phyloP scores from a whole-genome alignment of 2,888 invertebrate genomes.

The Agrilus cyanescens region DNA sequence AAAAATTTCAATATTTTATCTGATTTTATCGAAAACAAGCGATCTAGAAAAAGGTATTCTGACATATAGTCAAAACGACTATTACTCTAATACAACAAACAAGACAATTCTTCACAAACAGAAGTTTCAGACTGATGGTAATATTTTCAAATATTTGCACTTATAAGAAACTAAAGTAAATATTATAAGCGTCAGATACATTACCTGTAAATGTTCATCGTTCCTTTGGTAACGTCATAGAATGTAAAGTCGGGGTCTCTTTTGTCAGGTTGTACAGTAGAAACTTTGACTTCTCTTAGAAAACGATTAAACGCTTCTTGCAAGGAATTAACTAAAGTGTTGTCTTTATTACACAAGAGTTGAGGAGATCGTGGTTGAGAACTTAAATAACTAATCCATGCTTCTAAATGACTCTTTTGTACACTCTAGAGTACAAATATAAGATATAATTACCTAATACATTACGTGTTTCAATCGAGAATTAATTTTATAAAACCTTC shows the following conservation, averaged over 20 bases:
- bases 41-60: too few relatives aligned
- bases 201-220: constrained; percentile 80
- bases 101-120: too few relatives aligned
- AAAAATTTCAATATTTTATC: constrained; percentile 17
- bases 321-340: constrained; percentile 54
- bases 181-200: constrained; percentile 11
- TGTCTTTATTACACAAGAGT: constrained; percentile 52
- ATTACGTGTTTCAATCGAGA: too few relatives aligned
- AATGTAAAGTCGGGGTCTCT: constrained; percentile 89
- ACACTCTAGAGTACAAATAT: constrained; percentile 48
- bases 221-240: constrained; percentile 70
- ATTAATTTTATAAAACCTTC: constrained; percentile 1
- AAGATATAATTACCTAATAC: too few relatives aligned
- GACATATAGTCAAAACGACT: too few relatives aligned
- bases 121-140: too few relatives aligned
- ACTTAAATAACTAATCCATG: constrained; percentile 65
- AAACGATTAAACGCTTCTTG: constrained; percentile 64
- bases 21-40: too few relatives aligned
- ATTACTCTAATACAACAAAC: too few relatives aligned
- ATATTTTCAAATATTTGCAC: too few relatives aligned
- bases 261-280: constrained; percentile 60
- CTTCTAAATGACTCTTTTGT: constrained; percentile 55
- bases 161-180: not conserved
- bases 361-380: constrained; percentile 67
- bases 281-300: constrained; percentile 63